Evolutionary conservation across 2,888 invertebrate genomes (phyloP).

Genomic region (Rhopalosiphum nymphaeae): DNA sequence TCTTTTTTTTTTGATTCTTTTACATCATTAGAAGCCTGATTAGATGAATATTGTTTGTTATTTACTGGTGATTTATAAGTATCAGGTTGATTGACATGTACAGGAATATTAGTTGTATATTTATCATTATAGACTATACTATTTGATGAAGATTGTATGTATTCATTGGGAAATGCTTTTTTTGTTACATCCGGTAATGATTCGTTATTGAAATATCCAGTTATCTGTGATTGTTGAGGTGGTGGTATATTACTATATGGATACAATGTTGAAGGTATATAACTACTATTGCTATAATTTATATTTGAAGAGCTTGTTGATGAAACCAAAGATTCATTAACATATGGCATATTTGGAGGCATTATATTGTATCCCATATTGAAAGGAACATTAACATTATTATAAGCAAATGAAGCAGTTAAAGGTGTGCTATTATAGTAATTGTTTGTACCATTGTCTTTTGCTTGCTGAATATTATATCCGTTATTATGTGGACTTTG

Average conservation of each 20-base stretch:
- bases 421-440: constrained; percentile 24
- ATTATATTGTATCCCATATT: constrained; percentile 32
- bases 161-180: constrained; percentile 3
- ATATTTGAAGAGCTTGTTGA: neutral
- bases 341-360: neutral
- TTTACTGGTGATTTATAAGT: neutral
- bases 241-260: neutral
- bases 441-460: neutral
- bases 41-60: neutral
- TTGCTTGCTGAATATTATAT: constrained; percentile 15
- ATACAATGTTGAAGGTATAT: neutral
- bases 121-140: neutral
- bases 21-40: neutral
- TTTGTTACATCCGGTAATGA: neutral
- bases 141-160: constrained; percentile 22
- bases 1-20: constrained; percentile 44
- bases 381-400: neutral
- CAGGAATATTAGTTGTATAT: constrained; percentile 12
- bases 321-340: neutral
- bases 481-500: neutral
- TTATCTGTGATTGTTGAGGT: neutral
- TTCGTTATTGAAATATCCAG: neutral
- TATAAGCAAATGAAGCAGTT: neutral
- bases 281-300: neutral
- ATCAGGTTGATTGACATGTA: neutral